phyloP scores from a whole-genome alignment of 1,140 invertebrate genomes.

The Caerostris darwini region DNA sequence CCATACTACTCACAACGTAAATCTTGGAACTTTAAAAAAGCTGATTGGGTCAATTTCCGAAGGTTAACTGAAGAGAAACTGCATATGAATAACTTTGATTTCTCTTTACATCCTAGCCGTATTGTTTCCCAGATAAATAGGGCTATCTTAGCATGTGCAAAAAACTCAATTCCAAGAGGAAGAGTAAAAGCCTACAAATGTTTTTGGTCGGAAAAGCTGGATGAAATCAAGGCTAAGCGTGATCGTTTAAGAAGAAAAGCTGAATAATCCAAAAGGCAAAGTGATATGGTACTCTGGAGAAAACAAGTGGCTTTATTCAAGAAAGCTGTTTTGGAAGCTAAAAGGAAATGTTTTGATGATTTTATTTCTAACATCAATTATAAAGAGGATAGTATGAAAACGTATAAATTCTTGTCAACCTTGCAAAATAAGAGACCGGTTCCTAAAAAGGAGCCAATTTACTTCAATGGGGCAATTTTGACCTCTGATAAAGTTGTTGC shows the following conservation, averaged over 20 bases:
- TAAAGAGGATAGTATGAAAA: slow-evolving; percentile 27
- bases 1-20: too few relatives aligned
- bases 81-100: too few relatives aligned
- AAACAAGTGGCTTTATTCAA: background rate
- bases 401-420: slow-evolving; percentile 23
- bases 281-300: background rate
- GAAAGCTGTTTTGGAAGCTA: slow-evolving; percentile 1
- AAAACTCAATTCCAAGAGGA: too few relatives aligned
- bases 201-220: background rate
- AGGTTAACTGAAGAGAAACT: too few relatives aligned
- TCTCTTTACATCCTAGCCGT: too few relatives aligned
- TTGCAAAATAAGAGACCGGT: slow-evolving; percentile 29
- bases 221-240: background rate
- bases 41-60: too few relatives aligned
- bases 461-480: background rate
- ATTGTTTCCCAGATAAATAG: too few relatives aligned
- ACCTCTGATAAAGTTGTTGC: slow-evolving; percentile 24
- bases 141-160: too few relatives aligned
- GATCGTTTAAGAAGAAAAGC: background rate
- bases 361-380: slow-evolving; percentile 39
- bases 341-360: slow-evolving; percentile 33
- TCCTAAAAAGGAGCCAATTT: background rate
- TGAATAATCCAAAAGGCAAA: background rate
- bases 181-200: too few relatives aligned
- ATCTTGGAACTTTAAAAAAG: too few relatives aligned